These are phyloP conservation scores for Sminthurides aquaticus DNA, from an alignment of 2,888 invertebrate genomes.

Conservation along the genomic window DNA sequence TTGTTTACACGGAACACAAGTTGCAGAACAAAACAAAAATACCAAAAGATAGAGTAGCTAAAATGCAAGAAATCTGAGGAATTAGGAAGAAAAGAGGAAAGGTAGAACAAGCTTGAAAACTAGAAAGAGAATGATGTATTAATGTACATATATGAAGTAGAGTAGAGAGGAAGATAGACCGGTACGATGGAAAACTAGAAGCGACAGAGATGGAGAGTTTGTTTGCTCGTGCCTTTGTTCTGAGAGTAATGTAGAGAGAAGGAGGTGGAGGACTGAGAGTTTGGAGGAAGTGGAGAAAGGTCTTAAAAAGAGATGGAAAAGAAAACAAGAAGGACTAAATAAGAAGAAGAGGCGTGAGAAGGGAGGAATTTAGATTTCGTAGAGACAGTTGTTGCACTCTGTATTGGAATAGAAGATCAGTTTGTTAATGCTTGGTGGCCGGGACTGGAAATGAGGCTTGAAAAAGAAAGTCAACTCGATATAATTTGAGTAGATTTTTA, in stretches of 20 bases:
- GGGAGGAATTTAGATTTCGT: conserved; percentile 13
- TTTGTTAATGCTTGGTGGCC: conserved; percentile 21
- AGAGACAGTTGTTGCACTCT: too few species aligned
- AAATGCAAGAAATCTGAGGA: too few species aligned
- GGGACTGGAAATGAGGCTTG: conserved; percentile 13
- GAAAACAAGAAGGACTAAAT: background rate
- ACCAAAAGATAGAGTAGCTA: background rate
- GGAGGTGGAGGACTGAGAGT: background rate
- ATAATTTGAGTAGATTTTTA: conserved; percentile 27
- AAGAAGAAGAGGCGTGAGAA: conserved; percentile 7
- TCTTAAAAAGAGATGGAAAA: background rate
- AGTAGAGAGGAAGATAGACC: background rate
- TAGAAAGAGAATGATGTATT: background rate
- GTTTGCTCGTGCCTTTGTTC: background rate
- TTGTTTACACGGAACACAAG: too few species aligned
- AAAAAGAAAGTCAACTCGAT: conserved; percentile 23
- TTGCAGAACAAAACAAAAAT: background rate
- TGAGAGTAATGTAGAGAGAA: background rate
- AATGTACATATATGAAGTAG: background rate
- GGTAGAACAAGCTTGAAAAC: background rate
- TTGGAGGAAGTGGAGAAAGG: background rate
- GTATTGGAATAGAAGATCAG: background rate
- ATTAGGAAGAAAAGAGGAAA: background rate
- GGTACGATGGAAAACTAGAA: too few species aligned
- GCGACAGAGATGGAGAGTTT: background rate